Evolutionary conservation across 2,797 vertebrate genomes (phyloP), one percentile per base, ranked within the genome.

Genomic region (Thaleichthys pacificus): DNA sequence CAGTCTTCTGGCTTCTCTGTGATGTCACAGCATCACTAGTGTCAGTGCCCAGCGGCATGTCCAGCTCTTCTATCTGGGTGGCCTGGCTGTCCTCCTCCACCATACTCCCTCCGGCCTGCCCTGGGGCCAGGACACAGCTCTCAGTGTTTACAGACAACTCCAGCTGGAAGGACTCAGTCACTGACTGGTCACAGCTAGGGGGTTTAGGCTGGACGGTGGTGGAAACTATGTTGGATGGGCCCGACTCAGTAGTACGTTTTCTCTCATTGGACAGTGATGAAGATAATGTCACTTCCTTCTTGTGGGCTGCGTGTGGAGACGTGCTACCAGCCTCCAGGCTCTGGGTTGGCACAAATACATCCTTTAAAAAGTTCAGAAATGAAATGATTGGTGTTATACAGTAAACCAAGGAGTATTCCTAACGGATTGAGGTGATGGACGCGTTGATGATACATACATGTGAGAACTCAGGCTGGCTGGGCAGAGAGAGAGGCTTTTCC

Each of bases 401-500:
- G 30, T 56, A 17, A 56, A 56, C 17, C 19, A n/a, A 63, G 35
- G 63, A 65, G 8, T 38, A 11, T 21, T 35, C 62, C 62, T 42
- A 35, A 65, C 22, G 19, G 35, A 65, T 21, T 65, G 7, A 65
- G n/a, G 35, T 14, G n/a, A 32, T 14, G n/a, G 62, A 38, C 8
- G 11, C 14, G 19, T n/a, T 35, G 38, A 65, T 47, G 21, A 58
- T 66, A 78, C 95, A 76, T 88, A 99, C 97, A 21, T 98, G 96
- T 77, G 97, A 99, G 76, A 99, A 95, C 42, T 96, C 93, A 0
- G 97, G 97, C 81, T 97, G 97, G 8, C 96, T 95, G 3, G 96
- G 97, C 32, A 95, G 3, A 58, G 93, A 89, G 3, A 96, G 87
- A 12, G 89, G 89, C 71, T 79, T 86, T 26, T 94, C 93, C 21